Base-by-base conservation (phyloP, 2,888 invertebrate species). In the Eupithecia dodoneata region DNA sequence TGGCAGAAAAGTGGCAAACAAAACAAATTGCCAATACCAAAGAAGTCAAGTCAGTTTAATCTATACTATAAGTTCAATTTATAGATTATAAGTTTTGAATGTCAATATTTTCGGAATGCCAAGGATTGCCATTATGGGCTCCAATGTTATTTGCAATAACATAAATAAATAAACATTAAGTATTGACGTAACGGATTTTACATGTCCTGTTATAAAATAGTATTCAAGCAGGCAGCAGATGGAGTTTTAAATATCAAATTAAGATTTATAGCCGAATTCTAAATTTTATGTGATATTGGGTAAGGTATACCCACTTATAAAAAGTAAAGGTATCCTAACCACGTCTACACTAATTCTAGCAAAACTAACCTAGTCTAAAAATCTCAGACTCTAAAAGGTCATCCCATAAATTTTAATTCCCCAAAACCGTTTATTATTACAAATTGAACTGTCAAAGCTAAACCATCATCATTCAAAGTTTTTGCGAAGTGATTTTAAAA, bases 21-120 rank as follows among this genome's bases (percentile, higher is more conserved):
- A 30, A 30, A 30, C 30, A 30, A 30, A 30, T 30, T 30, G 30
- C 30, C 30, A 30, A 30, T 30, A 30, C 30, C 30, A 30, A 30
- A 30, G 30, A 30, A 30, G 30, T 30, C 30, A 30, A 30, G 30
- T 30, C 30, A 30, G 30, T 30, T 30, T 0, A 30, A 30, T 30
- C 30, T 30, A 30, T 30, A 30, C 30, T 30, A 13, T 65, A 67
- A 70, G 77, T 76, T 72, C 72, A 75, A 55, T 52, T 74, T 55
- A 75, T 52, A 63, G 65, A 66, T 74, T 42, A 73, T 75, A 42
- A 78, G 49, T 76, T 73, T 67, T 79, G 72, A 82, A 81, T 81
- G 81, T 79, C 79, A 80, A 69, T 76, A 76, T 74, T 55, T 55
- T 66, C 42, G 52, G 73, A 82, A 82, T 82, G 82, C 78, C 82